phyloP scores from a whole-genome alignment of 2,113 vertebrate genomes.

The Bubo bubo region DNA sequence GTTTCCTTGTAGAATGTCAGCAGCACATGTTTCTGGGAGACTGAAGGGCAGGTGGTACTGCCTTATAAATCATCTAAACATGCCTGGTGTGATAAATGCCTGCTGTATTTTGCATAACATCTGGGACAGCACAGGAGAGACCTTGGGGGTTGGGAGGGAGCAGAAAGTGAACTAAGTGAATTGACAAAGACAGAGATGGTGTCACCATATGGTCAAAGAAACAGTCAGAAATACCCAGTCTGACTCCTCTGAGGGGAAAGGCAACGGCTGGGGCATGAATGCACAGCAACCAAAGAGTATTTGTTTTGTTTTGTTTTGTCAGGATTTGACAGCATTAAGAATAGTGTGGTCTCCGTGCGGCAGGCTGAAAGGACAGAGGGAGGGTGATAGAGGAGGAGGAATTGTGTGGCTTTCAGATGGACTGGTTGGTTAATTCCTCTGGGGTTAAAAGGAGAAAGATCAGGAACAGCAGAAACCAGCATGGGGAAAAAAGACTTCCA shows the following conservation, averaged over 20 bases:
- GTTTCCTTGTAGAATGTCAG: constrained; percentile 19
- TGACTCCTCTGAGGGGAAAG: not conserved
- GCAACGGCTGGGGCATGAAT: not conserved
- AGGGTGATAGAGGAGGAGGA: not conserved
- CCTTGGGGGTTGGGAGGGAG: constrained; percentile 13
- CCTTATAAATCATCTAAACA: constrained; percentile 66
- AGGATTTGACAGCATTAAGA: not conserved
- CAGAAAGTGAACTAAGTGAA: not conserved
- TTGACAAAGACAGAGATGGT: constrained; percentile 39
- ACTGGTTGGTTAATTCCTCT: not conserved
- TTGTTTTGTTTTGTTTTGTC: not conserved
- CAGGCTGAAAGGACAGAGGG: not conserved
- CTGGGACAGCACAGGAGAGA: constrained; percentile 43
- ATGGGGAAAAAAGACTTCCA: not conserved
- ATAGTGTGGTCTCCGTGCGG: not conserved
- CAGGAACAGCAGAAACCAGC: not conserved
- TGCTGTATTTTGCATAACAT: constrained; percentile 65
- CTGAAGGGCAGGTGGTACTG: constrained; percentile 61
- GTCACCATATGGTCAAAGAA: constrained; percentile 49
- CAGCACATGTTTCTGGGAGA: constrained; percentile 37
- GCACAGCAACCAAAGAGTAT: not conserved
- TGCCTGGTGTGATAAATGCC: constrained; percentile 56
- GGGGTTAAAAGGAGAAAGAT: not conserved
- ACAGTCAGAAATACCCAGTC: not conserved
- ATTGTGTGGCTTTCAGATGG: not conserved